phyloP scores from a whole-genome alignment of 2,888 invertebrate species.

The Drosophila helvetica region DNA sequence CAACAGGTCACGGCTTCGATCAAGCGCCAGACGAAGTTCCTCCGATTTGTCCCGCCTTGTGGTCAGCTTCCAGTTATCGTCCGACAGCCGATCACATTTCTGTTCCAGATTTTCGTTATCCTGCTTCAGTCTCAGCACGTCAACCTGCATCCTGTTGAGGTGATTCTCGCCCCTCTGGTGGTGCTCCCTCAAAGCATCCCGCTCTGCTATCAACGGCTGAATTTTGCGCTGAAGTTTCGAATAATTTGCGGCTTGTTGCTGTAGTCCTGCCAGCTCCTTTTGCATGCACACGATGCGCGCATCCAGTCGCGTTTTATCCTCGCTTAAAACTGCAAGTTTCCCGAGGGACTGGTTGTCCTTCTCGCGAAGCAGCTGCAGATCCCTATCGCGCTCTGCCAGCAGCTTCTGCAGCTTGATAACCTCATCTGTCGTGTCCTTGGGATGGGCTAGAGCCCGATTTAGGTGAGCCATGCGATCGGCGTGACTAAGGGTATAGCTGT shows the following conservation, averaged over 20 bases:
- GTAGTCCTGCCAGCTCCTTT: too few relatives aligned
- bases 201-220: background rate
- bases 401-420: background rate
- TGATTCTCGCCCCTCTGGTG: background rate
- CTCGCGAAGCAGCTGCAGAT: background rate
- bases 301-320: background rate
- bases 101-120: background rate
- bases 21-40: background rate
- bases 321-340: background rate
- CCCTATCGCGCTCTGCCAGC: background rate
- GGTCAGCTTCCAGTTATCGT: background rate
- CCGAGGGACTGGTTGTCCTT: too few relatives aligned
- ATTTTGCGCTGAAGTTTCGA: background rate
- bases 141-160: too few relatives aligned
- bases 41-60: background rate
- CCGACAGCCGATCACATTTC: background rate
- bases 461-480: too few relatives aligned
- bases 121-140: background rate
- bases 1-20: too few relatives aligned
- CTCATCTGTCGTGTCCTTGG: too few relatives aligned
- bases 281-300: background rate
- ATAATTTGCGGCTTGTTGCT: background rate
- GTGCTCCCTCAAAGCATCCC: background rate
- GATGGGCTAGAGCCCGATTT: too few relatives aligned
- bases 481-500: background rate